Evolutionary conservation across 2,888 invertebrate genomes (phyloP).

Genomic region (Cerceris ruficornis): DNA sequence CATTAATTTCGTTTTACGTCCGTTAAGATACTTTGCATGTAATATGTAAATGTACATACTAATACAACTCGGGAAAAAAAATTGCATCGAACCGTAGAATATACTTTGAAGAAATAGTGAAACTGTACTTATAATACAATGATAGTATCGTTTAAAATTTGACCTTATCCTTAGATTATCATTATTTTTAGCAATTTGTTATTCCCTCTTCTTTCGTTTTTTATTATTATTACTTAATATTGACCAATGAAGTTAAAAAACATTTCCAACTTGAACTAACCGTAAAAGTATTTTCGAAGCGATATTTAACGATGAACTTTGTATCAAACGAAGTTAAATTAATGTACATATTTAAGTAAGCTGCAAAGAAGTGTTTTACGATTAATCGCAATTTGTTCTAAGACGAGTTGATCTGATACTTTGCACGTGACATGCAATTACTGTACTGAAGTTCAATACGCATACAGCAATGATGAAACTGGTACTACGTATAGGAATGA

Average conservation of each 20-base stretch:
- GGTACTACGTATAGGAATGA: constrained; percentile 33
- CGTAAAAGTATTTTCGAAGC: background rate
- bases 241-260: background rate
- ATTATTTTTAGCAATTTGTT: constrained; percentile 26
- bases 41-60: constrained; percentile 51
- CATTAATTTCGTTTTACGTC: constrained; percentile 39
- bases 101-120: constrained; percentile 36
- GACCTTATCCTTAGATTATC: constrained; percentile 13
- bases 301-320: constrained; percentile 9
- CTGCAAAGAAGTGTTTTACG: constrained; percentile 21
- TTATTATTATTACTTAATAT: constrained; percentile 14
- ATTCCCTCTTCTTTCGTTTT: constrained; percentile 6
- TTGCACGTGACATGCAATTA: constrained; percentile 49
- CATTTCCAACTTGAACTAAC: background rate
- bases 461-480: constrained; percentile 30
- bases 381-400: constrained; percentile 20
- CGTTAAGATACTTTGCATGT: constrained; percentile 59
- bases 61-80: constrained; percentile 28
- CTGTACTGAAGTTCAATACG: constrained; percentile 42
- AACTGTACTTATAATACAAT: constrained; percentile 27
- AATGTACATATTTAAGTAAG: constrained; percentile 14
- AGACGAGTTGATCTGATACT: constrained; percentile 14
- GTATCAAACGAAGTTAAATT: constrained; percentile 10
- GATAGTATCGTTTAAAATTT: constrained; percentile 23
- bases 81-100: constrained; percentile 30